A percentile compares a stretch with the other conserved stretches of the same genome.
These are phyloP conservation scores for Plumapathes pennacea DNA, from an alignment of 92 coral and sea anemone genomes.

Conservation along the genomic window DNA sequence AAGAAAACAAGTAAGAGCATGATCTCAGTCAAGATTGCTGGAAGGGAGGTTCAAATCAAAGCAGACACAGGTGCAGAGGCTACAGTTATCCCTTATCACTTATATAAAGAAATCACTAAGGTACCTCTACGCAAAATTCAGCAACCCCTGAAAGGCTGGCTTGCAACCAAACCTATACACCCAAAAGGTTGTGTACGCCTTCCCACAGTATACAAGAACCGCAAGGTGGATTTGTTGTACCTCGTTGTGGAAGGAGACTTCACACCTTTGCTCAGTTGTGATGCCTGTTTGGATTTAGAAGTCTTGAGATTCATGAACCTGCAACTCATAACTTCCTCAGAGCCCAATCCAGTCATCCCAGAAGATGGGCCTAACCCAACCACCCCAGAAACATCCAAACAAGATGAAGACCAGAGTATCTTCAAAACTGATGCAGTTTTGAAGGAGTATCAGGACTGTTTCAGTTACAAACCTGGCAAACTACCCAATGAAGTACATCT, in stretches of 20 bases:
- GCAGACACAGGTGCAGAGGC: slow-evolving; percentile 67
- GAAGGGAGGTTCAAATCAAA: slow-evolving; percentile 21
- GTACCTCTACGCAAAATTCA: slow-evolving; percentile 47
- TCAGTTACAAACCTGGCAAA: slow-evolving; percentile 40
- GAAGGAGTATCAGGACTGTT: slow-evolving; percentile 11
- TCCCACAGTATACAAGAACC: slow-evolving; percentile 32
- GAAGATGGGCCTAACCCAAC: neutral
- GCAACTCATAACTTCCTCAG: slow-evolving; percentile 14
- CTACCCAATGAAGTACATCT: slow-evolving; percentile 32
- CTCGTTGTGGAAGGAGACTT: slow-evolving; percentile 49
- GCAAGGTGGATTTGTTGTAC: slow-evolving; percentile 29
- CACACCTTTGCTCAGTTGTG: slow-evolving; percentile 57
- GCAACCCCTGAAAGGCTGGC: slow-evolving; percentile 54
- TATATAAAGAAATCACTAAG: slow-evolving; percentile 43
- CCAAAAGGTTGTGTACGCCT: slow-evolving; percentile 43
- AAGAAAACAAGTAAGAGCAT: slow-evolving; percentile 14
- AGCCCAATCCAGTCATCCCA: slow-evolving; percentile 1
- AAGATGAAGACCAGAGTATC: slow-evolving; percentile 6
- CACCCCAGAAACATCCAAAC: too few relatives aligned
- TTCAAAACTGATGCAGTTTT: slow-evolving; percentile 33
- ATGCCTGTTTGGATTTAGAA: slow-evolving; percentile 65
- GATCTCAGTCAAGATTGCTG: slow-evolving; percentile 28
- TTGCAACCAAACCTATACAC: too few relatives aligned
- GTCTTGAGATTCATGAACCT: slow-evolving; percentile 63
- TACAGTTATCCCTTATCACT: slow-evolving; percentile 54